phyloP scores from a whole-genome alignment of 2,113 vertebrate species.

The Ictalurus furcatus region DNA sequence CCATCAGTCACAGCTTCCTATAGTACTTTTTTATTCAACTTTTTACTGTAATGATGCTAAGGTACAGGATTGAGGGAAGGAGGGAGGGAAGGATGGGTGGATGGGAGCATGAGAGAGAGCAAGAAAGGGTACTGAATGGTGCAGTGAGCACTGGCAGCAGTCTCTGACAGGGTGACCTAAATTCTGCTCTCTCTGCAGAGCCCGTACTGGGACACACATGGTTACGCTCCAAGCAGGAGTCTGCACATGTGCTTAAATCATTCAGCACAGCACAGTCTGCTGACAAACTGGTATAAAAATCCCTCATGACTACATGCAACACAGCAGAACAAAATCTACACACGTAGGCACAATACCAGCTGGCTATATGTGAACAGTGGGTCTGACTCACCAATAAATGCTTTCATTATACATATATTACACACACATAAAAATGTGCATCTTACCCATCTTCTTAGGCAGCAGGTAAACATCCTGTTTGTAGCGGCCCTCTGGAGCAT shows the following conservation, averaged over 20 bases:
- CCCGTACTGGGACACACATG: slow-evolving; percentile 19
- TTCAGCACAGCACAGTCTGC: slow-evolving; percentile 2
- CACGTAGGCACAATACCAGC: not conserved
- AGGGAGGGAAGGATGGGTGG: not conserved
- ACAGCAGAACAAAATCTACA: not conserved
- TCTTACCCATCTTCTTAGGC: slow-evolving; percentile 96
- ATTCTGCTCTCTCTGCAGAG: slow-evolving; percentile 51
- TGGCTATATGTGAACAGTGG: not conserved
- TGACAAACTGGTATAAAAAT: slow-evolving; percentile 18
- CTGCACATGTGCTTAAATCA: slow-evolving; percentile 40
- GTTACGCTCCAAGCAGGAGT: slow-evolving; percentile 14
- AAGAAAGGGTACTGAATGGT: slow-evolving; percentile 14
- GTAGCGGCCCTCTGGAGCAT: slow-evolving; percentile 95
- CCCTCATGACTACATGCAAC: not conserved
- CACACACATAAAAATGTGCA: not conserved
- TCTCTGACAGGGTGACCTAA: slow-evolving; percentile 64
- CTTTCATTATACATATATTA: not conserved
- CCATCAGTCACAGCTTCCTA: not conserved
- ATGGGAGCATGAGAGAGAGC: not conserved
- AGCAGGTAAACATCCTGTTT: slow-evolving; percentile 97
- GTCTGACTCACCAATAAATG: not conserved
- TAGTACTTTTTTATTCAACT: not conserved
- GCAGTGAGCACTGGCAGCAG: slow-evolving; percentile 40
- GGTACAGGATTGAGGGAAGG: not conserved
- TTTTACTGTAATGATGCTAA: not conserved